Evolutionary conservation across 1,140 invertebrate genomes (phyloP).

Genomic region (Bombus haemorrhoidalis): DNA sequence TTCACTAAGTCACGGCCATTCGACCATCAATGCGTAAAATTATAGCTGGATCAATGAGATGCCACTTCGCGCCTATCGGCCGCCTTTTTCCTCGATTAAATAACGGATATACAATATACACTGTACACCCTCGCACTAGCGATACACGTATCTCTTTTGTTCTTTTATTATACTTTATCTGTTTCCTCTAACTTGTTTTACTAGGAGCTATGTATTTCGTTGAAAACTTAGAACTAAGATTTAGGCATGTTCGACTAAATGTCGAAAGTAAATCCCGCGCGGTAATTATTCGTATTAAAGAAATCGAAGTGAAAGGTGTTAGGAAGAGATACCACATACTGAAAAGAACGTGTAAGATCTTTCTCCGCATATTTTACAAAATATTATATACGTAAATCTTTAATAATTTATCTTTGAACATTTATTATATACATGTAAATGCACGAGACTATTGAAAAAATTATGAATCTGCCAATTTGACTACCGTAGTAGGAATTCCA

Average conservation of each 20-base stretch:
- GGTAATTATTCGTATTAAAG: neutral
- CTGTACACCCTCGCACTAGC: constrained; percentile 30
- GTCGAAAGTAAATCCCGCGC: constrained; percentile 1
- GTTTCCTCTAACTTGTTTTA: neutral
- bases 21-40: constrained; percentile 32
- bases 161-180: neutral
- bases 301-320: neutral
- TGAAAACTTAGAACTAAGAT: too few relatives aligned
- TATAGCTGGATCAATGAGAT: constrained; percentile 34
- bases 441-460: neutral
- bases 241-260: too few relatives aligned
- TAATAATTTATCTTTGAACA: neutral
- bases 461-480: neutral
- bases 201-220: neutral
- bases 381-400: too few relatives aligned
- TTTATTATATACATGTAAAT: neutral
- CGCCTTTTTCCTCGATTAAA: constrained; percentile 7
- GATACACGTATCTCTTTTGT: constrained; percentile 12
- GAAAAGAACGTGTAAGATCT: too few relatives aligned
- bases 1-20: constrained; percentile 3
- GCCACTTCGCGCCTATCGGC: neutral
- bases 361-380: too few relatives aligned
- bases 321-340: neutral
- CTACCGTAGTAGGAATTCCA: neutral
- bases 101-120: constrained; percentile 21